phyloP scores from a whole-genome alignment of 1,140 invertebrate species.

The Lycorma delicatula region DNA sequence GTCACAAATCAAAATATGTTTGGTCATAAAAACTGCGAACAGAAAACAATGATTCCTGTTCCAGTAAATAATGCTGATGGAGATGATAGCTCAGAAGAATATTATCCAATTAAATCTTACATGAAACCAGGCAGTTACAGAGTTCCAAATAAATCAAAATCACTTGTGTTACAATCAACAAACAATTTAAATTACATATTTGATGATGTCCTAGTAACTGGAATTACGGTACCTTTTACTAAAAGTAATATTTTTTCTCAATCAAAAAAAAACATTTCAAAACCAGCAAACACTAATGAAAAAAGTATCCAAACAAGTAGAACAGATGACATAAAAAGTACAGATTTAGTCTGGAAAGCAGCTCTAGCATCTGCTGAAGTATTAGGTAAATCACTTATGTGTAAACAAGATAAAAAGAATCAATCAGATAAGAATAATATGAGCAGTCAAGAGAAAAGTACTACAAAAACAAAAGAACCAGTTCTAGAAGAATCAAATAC shows the following conservation, averaged over 20 bases:
- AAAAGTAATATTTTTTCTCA: neutral
- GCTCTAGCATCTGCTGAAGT: neutral
- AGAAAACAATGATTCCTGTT: no score
- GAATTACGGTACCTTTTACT: neutral
- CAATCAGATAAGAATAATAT: no score
- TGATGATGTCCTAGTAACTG: neutral
- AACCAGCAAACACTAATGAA: neutral
- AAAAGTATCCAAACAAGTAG: neutral
- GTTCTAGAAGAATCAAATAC: no score
- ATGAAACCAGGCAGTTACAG: neutral
- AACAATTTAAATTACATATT: constrained; percentile 1
- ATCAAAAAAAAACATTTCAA: neutral
- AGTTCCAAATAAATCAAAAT: neutral
- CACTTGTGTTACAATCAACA: neutral
- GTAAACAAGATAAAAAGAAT: no score
- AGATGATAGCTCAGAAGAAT: neutral
- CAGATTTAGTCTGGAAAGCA: neutral
- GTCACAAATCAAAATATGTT: no score
- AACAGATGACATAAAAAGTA: neutral
- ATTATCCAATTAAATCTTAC: neutral
- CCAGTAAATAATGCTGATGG: neutral
- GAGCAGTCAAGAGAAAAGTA: no score
- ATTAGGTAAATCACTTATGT: neutral
- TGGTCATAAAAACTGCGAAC: no score
- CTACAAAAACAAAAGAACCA: no score